These are phyloP conservation scores for Homalodisca vitripennis DNA, from an alignment of 1,140 invertebrate species.

Conservation along the genomic window DNA sequence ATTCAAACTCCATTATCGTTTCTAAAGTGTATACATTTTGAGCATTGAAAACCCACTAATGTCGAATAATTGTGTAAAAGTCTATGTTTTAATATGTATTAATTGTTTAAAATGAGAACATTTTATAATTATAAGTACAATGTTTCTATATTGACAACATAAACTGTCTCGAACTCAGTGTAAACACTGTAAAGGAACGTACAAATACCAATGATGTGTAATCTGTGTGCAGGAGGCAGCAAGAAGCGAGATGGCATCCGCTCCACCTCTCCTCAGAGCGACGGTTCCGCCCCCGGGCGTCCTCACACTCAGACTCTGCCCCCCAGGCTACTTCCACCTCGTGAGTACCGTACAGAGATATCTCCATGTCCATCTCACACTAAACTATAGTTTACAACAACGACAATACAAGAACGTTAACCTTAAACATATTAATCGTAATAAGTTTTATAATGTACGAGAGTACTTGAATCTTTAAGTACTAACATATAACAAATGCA, in stretches of 20 bases:
- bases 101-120: background rate
- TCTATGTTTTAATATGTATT: too few relatives aligned
- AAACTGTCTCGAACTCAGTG: too few relatives aligned
- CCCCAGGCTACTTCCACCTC: constrained; percentile 15
- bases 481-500: too few relatives aligned
- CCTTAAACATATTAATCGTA: background rate
- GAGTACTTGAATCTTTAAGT: background rate
- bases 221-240: constrained; percentile 26
- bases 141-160: background rate
- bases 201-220: background rate
- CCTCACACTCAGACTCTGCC: constrained; percentile 12
- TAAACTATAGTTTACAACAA: too few relatives aligned
- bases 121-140: background rate
- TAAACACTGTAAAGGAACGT: too few relatives aligned
- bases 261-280: constrained; percentile 29
- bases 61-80: too few relatives aligned
- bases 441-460: background rate
- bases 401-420: too few relatives aligned
- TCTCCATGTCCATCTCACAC: too few relatives aligned
- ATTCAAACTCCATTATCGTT: too few relatives aligned
- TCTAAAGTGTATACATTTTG: too few relatives aligned
- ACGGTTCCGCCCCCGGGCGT: constrained; percentile 20
- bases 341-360: constrained; percentile 30
- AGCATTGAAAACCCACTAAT: too few relatives aligned
- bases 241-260: constrained; percentile 34